Evolutionary conservation across 1,140 invertebrate species (phyloP).

Genomic region (Bicyclus anynana): DNA sequence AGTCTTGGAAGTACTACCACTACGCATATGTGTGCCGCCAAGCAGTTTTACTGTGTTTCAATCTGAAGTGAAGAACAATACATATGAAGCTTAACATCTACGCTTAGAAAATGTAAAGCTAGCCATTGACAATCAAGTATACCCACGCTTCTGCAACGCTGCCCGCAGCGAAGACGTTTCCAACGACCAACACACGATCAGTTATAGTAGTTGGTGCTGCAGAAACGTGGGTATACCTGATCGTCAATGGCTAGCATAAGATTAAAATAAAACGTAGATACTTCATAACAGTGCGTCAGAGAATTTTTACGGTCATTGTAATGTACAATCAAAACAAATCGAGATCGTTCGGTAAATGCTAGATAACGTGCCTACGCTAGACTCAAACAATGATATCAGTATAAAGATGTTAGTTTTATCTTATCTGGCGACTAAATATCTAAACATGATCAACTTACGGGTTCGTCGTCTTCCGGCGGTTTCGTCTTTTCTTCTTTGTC

Average conservation of each 20-base stretch:
- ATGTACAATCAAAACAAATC: conserved; percentile 7
- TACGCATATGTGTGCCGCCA: too few relatives aligned
- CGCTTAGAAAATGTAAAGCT: too few relatives aligned
- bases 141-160: too few relatives aligned
- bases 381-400: conserved; percentile 48
- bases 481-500: conserved; percentile 77
- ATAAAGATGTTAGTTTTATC: conserved; percentile 36
- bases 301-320: conserved; percentile 5
- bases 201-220: too few relatives aligned
- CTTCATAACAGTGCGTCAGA: background rate
- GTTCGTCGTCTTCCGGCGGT: conserved; percentile 71
- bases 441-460: conserved; percentile 50
- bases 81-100: too few relatives aligned
- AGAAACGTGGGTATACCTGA: too few relatives aligned
- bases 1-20: too few relatives aligned
- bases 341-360: conserved; percentile 5
- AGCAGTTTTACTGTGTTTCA: too few relatives aligned
- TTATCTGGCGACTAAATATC: conserved; percentile 40
- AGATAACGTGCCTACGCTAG: conserved; percentile 13
- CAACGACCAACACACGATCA: too few relatives aligned
- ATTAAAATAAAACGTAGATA: background rate
- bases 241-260: background rate
- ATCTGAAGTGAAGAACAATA: too few relatives aligned
- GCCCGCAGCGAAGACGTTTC: too few relatives aligned
- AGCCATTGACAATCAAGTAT: too few relatives aligned